Evolutionary conservation across 2,888 invertebrate genomes (phyloP), one percentile per base, ranked within the genome.

Genomic region (Ametastegia equiseti): DNA sequence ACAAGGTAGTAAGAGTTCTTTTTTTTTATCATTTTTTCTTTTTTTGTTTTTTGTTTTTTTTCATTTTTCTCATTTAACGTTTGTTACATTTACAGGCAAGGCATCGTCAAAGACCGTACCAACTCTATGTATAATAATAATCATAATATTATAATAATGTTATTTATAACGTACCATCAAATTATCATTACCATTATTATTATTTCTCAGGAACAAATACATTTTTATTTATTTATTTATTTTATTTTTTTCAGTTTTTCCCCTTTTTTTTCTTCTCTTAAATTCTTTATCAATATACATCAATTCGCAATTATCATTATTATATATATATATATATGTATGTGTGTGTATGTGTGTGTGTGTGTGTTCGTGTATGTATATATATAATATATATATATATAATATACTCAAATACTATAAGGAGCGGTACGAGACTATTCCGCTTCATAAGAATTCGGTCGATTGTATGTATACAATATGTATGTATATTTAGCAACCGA

Each of bases 91-190:
- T 91, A 90, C 90, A 90, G 91, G 88, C 90, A 91, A 91, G 91
- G 91, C 91, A 91, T 90, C 89, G 86, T 91, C 89, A 89, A 91
- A 90, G 90, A 91, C 90, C 89, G 90, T 90, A 91, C 90, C 90
- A 89, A 90, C 89, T 90, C 89, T 89, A 89, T n/a, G n/a, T 88
- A 86, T 60, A 11, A 84, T 88, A 87, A 84, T 88, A 85, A 85
- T 85, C 87, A 87, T 89, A 86, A 88, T 88, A 88, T 84, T 89
- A 88, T 87, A 87, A 87, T 88, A 88, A 88, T 87, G 84, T 90
- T 89, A 90, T 88, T 90, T 90, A 90, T 88, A 89, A 91, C 90
- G 87, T 90, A 90, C 90, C 91, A 91, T 89, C 89, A 88, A 91
- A 89, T 90, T 89, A 89, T 89, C 87, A 88, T 88, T 88, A 89